A percentile compares a stretch with the other conserved stretches of the same genome.
phyloP scores from a whole-genome alignment of 2,888 invertebrate species.

The Altica lythri region DNA sequence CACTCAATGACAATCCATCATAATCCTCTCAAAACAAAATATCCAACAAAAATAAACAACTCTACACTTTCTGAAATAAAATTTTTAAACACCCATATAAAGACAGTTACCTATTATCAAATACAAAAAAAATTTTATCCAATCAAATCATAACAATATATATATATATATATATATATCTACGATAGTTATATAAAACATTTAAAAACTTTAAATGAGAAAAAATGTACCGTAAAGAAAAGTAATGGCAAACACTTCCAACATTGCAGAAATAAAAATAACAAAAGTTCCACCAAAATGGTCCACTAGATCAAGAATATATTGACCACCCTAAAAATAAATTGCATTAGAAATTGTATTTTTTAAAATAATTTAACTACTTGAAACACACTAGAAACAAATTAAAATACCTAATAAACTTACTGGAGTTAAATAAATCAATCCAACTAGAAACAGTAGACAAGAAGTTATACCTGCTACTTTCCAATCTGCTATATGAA shows the following conservation, averaged over 20 bases:
- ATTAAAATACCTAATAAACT: slow-evolving; percentile 45
- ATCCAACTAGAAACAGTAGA: slow-evolving; percentile 66
- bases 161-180: too few species aligned
- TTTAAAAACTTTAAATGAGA: too few species aligned
- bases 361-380: too few species aligned
- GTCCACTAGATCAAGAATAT: slow-evolving; percentile 64
- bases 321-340: slow-evolving; percentile 63
- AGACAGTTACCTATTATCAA: too few species aligned
- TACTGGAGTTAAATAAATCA: slow-evolving; percentile 79
- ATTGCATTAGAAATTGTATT: slow-evolving; percentile 12
- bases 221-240: slow-evolving; percentile 72
- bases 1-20: too few species aligned
- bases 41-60: too few species aligned
- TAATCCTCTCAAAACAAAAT: too few species aligned
- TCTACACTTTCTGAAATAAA: too few species aligned
- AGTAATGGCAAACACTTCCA: slow-evolving; percentile 62
- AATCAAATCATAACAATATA: too few species aligned
- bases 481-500: slow-evolving; percentile 64
- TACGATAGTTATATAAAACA: too few species aligned
- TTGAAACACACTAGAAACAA: not conserved
- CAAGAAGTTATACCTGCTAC: slow-evolving; percentile 59
- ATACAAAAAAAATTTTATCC: too few species aligned
- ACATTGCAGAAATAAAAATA: slow-evolving; percentile 63
- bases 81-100: too few species aligned
- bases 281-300: slow-evolving; percentile 66